phyloP scores from a whole-genome alignment of 2,888 invertebrate species.

The Caenorhabditis becei region DNA sequence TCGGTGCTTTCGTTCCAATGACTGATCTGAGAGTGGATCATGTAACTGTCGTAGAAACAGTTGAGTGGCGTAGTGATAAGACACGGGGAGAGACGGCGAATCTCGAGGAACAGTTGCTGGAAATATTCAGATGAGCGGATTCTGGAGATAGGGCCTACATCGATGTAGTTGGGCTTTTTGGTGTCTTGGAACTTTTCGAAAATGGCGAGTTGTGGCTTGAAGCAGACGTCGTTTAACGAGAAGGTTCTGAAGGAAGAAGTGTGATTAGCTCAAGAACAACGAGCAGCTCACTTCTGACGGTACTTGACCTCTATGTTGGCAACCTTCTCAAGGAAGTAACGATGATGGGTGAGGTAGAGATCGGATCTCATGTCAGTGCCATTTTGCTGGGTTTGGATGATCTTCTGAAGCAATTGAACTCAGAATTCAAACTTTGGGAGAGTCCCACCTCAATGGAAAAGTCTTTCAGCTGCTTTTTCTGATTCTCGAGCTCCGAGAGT shows the following conservation, averaged over 20 bases:
- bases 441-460: conserved; percentile 11
- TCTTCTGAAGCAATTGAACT: conserved; percentile 22
- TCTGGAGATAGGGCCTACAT: neutral
- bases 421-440: neutral
- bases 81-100: conserved; percentile 43
- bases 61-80: conserved; percentile 52
- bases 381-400: conserved; percentile 6
- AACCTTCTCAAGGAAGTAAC: conserved; percentile 32
- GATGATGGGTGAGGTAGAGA: conserved; percentile 43
- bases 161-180: conserved; percentile 1
- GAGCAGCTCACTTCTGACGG: conserved; percentile 26
- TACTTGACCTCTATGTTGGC: conserved; percentile 17
- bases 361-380: conserved; percentile 25
- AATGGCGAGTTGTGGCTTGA: conserved; percentile 45
- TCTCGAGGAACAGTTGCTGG: conserved; percentile 36
- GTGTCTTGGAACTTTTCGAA: neutral
- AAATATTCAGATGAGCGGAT: too few relatives aligned
- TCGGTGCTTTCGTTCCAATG: conserved; percentile 25
- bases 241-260: conserved; percentile 19
- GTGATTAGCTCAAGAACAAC: neutral
- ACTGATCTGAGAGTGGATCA: conserved; percentile 31
- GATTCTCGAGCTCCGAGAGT: neutral
- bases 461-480: neutral
- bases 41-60: conserved; percentile 45
- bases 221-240: conserved; percentile 48